A percentile compares a stretch with the other conserved stretches of the same genome.
Evolutionary conservation across 2,888 invertebrate genomes (phyloP).

Genomic region (Paralinhomoeus sp.): DNA sequence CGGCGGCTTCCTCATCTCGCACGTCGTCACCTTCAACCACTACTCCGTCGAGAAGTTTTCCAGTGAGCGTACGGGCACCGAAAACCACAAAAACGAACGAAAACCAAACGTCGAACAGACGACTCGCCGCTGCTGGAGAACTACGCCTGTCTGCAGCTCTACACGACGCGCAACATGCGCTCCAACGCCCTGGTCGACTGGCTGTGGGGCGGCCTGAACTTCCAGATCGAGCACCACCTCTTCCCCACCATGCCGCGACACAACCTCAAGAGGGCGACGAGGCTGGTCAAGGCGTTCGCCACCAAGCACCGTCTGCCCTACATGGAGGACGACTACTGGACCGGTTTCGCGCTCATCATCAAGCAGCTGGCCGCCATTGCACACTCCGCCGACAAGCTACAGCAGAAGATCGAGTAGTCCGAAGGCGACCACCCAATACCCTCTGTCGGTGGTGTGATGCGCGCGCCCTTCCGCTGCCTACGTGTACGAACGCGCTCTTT

Average conservation of each 20-base stretch:
- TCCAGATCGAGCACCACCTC: conserved; percentile 21
- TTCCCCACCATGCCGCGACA: conserved; percentile 23
- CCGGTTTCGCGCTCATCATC: conserved; percentile 16
- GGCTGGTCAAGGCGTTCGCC: conserved; percentile 19
- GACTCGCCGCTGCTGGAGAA: conserved; percentile 16
- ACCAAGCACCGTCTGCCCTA: conserved; percentile 18
- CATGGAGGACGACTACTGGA: conserved; percentile 23
- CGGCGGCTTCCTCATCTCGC: too few relatives aligned
- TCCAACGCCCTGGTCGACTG: conserved; percentile 17
- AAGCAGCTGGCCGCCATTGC: conserved; percentile 18
- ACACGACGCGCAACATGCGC: conserved; percentile 21
- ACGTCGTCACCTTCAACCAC: too few relatives aligned
- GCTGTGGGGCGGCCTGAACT: conserved; percentile 22
- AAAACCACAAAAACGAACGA: too few relatives aligned
- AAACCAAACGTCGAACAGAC: conserved; percentile 8
- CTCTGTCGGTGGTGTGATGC: too few relatives aligned
- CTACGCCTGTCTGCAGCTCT: conserved; percentile 21
- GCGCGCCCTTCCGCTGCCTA: too few relatives aligned
- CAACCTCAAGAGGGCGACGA: conserved; percentile 18
- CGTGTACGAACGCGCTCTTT: too few relatives aligned
- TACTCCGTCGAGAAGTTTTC: too few relatives aligned
- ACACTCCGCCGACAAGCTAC: conserved; percentile 12
- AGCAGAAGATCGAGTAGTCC: conserved; percentile 5
- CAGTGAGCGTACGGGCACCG: too few relatives aligned
- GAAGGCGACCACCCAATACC: too few relatives aligned